These are phyloP conservation scores for Drosophila merina DNA, from an alignment of 2,888 invertebrate genomes.

Conservation along the genomic window DNA sequence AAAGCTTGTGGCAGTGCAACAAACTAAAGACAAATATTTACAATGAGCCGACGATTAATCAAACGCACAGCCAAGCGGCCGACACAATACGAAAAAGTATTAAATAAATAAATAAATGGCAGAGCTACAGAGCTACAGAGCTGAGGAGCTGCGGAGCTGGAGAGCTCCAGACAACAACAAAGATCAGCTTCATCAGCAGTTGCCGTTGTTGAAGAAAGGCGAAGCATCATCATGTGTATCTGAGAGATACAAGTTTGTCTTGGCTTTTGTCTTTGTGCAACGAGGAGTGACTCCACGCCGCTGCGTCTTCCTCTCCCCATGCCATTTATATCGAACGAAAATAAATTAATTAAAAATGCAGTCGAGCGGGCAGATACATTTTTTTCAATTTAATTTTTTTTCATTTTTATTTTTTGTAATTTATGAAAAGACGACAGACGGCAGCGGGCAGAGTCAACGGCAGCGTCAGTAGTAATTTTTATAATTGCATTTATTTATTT, in stretches of 20 bases:
- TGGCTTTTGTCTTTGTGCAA: slow-evolving; percentile 76
- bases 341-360: slow-evolving; percentile 78
- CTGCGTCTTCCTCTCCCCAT: slow-evolving; percentile 28
- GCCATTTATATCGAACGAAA: slow-evolving; percentile 71
- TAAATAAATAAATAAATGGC: slow-evolving; percentile 79
- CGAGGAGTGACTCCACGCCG: slow-evolving; percentile 22
- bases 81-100: slow-evolving; percentile 49
- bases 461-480: slow-evolving; percentile 35
- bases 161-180: slow-evolving; percentile 49
- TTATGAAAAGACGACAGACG: slow-evolving; percentile 35
- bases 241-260: slow-evolving; percentile 73
- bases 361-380: slow-evolving; percentile 46
- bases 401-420: slow-evolving; percentile 33
- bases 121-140: slow-evolving; percentile 33
- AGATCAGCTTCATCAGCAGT: slow-evolving; percentile 46
- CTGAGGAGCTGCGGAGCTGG: slow-evolving; percentile 32
- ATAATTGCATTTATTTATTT: slow-evolving; percentile 72
- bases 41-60: slow-evolving; percentile 79
- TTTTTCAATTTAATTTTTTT: slow-evolving; percentile 13
- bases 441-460: slow-evolving; percentile 27
- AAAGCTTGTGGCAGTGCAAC: slow-evolving; percentile 55
- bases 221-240: slow-evolving; percentile 55
- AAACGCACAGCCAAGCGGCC: slow-evolving; percentile 47
- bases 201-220: slow-evolving; percentile 27
- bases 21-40: slow-evolving; percentile 81